phyloP scores from a whole-genome alignment of 2,113 vertebrate genomes.

The Anguilla rostrata region DNA sequence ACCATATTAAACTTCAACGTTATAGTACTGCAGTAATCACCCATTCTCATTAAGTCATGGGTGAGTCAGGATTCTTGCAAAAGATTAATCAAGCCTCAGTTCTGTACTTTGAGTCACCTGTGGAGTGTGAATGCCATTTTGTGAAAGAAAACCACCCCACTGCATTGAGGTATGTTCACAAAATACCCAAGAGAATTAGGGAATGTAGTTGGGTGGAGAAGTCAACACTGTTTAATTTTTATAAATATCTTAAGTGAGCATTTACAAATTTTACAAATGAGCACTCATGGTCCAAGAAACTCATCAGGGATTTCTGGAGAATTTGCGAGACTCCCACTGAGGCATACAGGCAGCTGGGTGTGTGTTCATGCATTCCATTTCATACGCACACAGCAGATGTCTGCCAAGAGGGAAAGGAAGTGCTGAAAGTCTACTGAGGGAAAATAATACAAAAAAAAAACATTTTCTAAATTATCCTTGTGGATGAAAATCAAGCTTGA shows the following conservation, averaged over 20 bases:
- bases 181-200: conserved; percentile 1
- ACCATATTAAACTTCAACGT: no score
- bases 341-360: not conserved
- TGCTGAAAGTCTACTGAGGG: not conserved
- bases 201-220: not conserved
- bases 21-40: no score
- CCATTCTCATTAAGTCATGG: not conserved
- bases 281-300: not conserved
- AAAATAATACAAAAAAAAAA: not conserved
- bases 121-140: conserved; percentile 10
- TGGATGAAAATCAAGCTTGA: not conserved
- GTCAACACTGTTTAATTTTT: not conserved
- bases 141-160: not conserved
- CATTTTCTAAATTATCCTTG: not conserved
- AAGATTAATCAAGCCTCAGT: not conserved
- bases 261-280: not conserved
- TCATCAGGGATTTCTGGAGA: not conserved
- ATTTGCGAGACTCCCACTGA: not conserved
- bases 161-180: not conserved
- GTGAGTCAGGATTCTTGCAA: not conserved
- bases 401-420: not conserved
- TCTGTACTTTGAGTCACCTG: not conserved
- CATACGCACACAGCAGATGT: not conserved
- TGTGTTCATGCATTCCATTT: not conserved
- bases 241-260: not conserved